Base-by-base conservation (phyloP, 2,113 vertebrate genomes). In the Odontophorus gujanensis region DNA sequence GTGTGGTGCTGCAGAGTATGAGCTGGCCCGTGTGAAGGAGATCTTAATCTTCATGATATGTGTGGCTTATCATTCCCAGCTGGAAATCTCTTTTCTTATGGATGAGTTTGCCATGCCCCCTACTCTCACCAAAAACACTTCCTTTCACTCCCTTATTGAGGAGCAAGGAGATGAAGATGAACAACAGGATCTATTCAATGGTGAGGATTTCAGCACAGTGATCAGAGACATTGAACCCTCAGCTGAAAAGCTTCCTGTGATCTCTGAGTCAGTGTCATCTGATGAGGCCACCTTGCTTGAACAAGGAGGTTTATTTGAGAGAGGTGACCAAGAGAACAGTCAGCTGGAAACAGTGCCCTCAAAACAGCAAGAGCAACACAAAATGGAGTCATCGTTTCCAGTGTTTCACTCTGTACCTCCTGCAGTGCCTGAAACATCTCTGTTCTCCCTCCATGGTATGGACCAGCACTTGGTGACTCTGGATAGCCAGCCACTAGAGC, bases 41-140 rank as follows among this genome's bases (percentile, higher is more conserved):
- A 99, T 99, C 89, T 98, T 99, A 6, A 98, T 98, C 93, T 98
- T 99, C 91, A 99, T 99, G 99, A 94, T 99, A 94, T 99, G 98
- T 66, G 99, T 99, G 75, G 99, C 99, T 72, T 99, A 99, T 95
- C 99, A 99, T 98, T 99, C 99, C 36, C 99, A 99, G 95, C 97
- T 99, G 66, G 99, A 99, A 97, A 99, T 99, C 86, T 99, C 99
- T n/a, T 99, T 99, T 94, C 99, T 99, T 81, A 99, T 99, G 99
- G 99, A 99, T 69, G 99, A 99, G 88, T 99, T 99, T 86, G 99
- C 99, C 61, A 99, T 99, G 99, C 99, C 99, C 2, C 99, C 99
- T 57, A 98, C 98, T 45, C 91, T 99, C 66, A 92, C 97, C 21
- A 98, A 98, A 86, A 99, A 97, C 80, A 77, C 97, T 63, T 99